Evolutionary conservation across 2,888 invertebrate species (phyloP).

Genomic region (Cataglyphis livida): DNA sequence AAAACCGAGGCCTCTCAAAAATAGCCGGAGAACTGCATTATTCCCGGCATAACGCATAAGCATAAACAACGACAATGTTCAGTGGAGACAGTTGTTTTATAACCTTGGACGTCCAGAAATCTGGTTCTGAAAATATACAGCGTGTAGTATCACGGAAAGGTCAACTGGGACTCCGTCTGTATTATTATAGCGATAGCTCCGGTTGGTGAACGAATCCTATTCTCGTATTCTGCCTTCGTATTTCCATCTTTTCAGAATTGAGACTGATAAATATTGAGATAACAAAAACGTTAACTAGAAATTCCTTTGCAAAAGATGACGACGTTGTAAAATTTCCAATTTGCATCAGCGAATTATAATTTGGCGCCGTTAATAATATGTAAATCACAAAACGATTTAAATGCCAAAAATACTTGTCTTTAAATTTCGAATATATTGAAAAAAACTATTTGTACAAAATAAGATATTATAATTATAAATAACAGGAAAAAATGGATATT

Average conservation of each 20-base stretch:
- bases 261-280: slow-evolving; percentile 1
- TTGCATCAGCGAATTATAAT: slow-evolving; percentile 6
- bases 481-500: neutral
- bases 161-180: slow-evolving; percentile 23
- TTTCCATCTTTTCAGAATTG: neutral
- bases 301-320: neutral
- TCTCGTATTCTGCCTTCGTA: neutral
- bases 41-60: neutral
- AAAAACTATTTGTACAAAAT: neutral
- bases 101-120: slow-evolving; percentile 51
- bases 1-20: slow-evolving; percentile 3
- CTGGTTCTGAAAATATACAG: slow-evolving; percentile 38
- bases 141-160: slow-evolving; percentile 41
- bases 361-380: neutral
- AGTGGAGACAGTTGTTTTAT: slow-evolving; percentile 10
- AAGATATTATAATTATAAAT: neutral
- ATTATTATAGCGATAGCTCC: slow-evolving; percentile 36
- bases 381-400: neutral
- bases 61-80: slow-evolving; percentile 21
- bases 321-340: neutral
- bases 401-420: neutral
- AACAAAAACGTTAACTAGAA: neutral
- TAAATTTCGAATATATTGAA: neutral
- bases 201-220: slow-evolving; percentile 24
- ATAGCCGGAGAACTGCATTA: neutral